Evolutionary conservation across 2,797 vertebrate species (phyloP), one percentile per base, ranked within the genome.

Genomic region (Clamator glandarius): DNA sequence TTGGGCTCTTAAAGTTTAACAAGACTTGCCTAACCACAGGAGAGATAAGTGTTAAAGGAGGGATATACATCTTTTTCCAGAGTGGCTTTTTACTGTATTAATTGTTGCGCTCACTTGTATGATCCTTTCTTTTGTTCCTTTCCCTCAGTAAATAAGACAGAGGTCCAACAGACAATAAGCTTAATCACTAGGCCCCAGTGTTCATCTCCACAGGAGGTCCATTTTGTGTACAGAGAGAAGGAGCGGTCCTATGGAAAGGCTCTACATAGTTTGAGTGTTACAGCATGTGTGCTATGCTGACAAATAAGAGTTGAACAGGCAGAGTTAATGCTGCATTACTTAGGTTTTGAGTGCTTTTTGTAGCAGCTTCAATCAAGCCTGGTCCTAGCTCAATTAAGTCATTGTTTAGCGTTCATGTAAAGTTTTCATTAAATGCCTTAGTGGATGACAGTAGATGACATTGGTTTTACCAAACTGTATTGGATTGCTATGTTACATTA

Each of bases 101-200:
- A 66, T 92, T 94, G 26, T 94, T 76, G 29, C 64, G 62, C 15
- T 84, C 11, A 12, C 28, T 72, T 84, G 16, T 41, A 7, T 41
- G 42, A 88, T 91, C 59, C 15, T 46, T 94, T 87, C 87, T 89
- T 93, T 96, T 93, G 76, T 95, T 83, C 41, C n/a, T 83, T 64
- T 83, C 89, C 29, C 64, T 78, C 42, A 59, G 2, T 69, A 66
- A 89, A 39, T 61, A 58, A 86, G 62, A 29, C 50, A 41, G 57
- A 78, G 42, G 66, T 81, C 74, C 48, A 61, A 8, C 73, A 84
- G 51, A 93, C 69, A 86, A 75, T 88, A 46, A 88, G 66, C 76
- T 93, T 46, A 64, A 12, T 93, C 42, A 25, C 24, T 46, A 68
- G 66, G 42, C 79, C 75, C 85, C 66, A 51, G 50, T 86, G 83